These are phyloP conservation scores for Bilobella aurantiaca DNA, from an alignment of 1,140 invertebrate genomes.

Conservation along the genomic window DNA sequence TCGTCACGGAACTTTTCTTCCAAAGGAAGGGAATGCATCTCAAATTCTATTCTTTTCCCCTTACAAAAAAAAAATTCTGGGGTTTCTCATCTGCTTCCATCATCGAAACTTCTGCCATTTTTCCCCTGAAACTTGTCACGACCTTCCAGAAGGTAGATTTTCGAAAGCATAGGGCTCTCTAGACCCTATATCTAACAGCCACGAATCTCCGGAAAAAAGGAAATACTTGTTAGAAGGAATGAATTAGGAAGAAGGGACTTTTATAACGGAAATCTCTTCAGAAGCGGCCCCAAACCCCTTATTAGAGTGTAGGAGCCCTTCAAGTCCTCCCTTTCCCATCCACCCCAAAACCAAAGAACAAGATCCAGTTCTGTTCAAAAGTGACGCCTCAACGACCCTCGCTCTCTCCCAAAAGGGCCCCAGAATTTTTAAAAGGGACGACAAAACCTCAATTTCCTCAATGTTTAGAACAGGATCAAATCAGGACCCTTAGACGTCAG, in stretches of 20 bases:
- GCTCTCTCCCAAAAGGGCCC: too few relatives aligned
- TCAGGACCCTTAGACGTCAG: background rate
- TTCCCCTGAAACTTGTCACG: background rate
- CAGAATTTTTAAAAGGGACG: background rate
- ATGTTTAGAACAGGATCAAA: slow-evolving; percentile 1
- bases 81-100: background rate
- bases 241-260: background rate
- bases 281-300: background rate
- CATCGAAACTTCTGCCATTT: background rate
- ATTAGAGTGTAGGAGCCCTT: slow-evolving; percentile 5
- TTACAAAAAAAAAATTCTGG: background rate
- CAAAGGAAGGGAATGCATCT: background rate
- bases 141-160: too few relatives aligned
- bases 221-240: background rate
- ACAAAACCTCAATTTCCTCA: background rate
- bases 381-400: background rate
- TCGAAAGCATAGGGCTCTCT: background rate
- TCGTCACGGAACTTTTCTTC: too few relatives aligned
- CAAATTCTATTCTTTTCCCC: slow-evolving; percentile 1
- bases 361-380: background rate
- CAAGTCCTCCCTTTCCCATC: background rate
- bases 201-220: background rate
- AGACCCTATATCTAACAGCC: background rate
- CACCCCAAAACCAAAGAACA: background rate
- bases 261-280: slow-evolving; percentile 4